A percentile compares a stretch with the other conserved stretches of the same genome.
These are phyloP conservation scores for Amitus sp. DNA, from an alignment of 2,888 invertebrate species.

Conservation along the genomic window DNA sequence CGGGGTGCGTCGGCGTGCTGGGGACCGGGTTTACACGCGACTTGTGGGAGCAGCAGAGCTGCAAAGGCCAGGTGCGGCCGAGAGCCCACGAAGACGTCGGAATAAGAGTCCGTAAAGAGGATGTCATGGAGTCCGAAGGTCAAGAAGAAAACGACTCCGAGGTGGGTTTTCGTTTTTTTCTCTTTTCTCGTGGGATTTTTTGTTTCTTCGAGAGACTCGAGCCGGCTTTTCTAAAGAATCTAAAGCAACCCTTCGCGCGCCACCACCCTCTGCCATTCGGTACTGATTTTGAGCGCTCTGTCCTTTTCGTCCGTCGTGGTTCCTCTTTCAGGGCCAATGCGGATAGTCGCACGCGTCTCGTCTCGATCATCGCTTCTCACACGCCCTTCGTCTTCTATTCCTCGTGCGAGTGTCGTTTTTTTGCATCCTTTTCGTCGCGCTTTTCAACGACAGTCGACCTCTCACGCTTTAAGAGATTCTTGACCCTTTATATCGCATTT, in stretches of 20 bases:
- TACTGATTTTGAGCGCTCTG: constrained; percentile 55
- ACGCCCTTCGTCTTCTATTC: constrained; percentile 23
- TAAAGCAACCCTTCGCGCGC: constrained; percentile 30
- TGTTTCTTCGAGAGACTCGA: constrained; percentile 21
- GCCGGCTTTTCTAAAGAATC: constrained; percentile 13
- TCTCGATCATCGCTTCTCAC: constrained; percentile 21
- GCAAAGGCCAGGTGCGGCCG: constrained; percentile 17
- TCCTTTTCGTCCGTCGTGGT: constrained; percentile 31
- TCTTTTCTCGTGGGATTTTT: constrained; percentile 5
- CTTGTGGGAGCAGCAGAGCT: constrained; percentile 41
- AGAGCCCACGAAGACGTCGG: constrained; percentile 16
- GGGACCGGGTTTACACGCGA: constrained; percentile 42
- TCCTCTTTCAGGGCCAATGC: constrained; percentile 19
- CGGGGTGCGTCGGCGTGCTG: constrained; percentile 46
- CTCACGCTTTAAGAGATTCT: too few relatives aligned
- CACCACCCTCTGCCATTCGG: constrained; percentile 32
- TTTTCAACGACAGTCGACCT: background rate
- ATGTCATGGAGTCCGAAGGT: constrained; percentile 59
- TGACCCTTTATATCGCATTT: too few relatives aligned
- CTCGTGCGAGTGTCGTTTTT: constrained; percentile 18
- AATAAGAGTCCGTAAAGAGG: constrained; percentile 49
- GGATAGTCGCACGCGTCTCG: constrained; percentile 17
- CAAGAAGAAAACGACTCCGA: constrained; percentile 58
- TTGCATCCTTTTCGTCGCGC: constrained; percentile 9
- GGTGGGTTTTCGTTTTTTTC: too few relatives aligned